Evolutionary conservation across 1,140 invertebrate species (phyloP).

Genomic region (Hetaerina americana): DNA sequence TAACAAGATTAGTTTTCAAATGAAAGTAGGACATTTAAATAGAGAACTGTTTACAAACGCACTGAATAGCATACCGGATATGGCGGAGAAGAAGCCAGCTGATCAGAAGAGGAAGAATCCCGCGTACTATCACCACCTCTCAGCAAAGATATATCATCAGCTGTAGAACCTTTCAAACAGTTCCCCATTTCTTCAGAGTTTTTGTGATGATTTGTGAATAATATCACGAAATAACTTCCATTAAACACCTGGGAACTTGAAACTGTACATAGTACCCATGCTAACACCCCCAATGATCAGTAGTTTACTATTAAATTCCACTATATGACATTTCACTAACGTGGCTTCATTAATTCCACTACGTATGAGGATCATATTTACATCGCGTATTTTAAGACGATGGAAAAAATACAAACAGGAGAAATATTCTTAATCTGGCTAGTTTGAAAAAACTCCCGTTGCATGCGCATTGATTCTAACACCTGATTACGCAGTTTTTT

Average conservation of each 20-base stretch:
- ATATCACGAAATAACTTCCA: too few species aligned
- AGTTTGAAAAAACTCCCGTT: neutral
- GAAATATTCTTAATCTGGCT: too few species aligned
- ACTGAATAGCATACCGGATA: conserved; percentile 32
- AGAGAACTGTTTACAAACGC: neutral
- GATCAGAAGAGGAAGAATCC: conserved; percentile 34
- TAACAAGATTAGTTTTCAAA: too few species aligned
- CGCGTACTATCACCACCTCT: conserved; percentile 37
- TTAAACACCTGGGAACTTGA: too few species aligned
- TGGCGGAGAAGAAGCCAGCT: conserved; percentile 30
- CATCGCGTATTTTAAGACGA: too few species aligned
- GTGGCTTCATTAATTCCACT: neutral
- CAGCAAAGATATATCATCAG: conserved; percentile 46
- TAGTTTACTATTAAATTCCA: neutral
- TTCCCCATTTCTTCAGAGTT: conserved; percentile 41
- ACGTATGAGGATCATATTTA: neutral
- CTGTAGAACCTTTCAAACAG: conserved; percentile 42
- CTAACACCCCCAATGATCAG: too few species aligned
- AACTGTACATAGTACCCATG: too few species aligned
- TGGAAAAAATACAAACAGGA: too few species aligned
- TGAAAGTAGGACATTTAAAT: neutral
- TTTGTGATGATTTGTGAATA: too few species aligned
- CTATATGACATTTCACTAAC: neutral
- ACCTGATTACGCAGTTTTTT: neutral
- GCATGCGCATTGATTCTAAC: neutral